Percentiles rank a stretch among this genome's conserved stretches.
Evolutionary conservation across 2,888 invertebrate species (phyloP).

Genomic region (Pinctada fucata): DNA sequence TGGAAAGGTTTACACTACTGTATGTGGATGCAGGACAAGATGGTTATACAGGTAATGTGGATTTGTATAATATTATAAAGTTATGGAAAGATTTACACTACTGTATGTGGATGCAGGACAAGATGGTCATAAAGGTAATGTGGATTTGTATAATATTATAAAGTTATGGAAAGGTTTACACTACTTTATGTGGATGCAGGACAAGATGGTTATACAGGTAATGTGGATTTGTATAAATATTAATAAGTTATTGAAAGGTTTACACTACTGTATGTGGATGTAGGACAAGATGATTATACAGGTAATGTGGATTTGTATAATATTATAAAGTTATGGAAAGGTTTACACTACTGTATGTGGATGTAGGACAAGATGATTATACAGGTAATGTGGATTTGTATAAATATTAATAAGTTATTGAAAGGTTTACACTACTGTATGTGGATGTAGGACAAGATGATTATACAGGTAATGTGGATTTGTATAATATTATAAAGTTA

Average conservation of each 20-base stretch:
- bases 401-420: conserved; percentile 71
- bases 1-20: conserved; percentile 98
- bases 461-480: conserved; percentile 84
- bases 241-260: conserved; percentile 83
- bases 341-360: conserved; percentile 97
- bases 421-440: conserved; percentile 97
- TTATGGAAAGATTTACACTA: conserved; percentile 98
- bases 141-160: neutral
- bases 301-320: conserved; percentile 77
- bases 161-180: conserved; percentile 88
- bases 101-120: conserved; percentile 99
- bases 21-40: conserved; percentile 99
- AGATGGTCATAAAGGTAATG: conserved; percentile 89
- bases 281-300: conserved; percentile 95
- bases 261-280: conserved; percentile 99
- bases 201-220: conserved; percentile 93
- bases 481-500: conserved; percentile 83
- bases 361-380: conserved; percentile 97
- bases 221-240: too few relatives aligned
- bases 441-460: conserved; percentile 98
- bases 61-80: neutral
- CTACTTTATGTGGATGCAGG: conserved; percentile 98
- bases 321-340: conserved; percentile 94
- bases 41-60: conserved; percentile 85
- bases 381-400: conserved; percentile 80